Conservation (phyloP, 2,113 vertebrate species). For the Mormoops blainvillei region DNA sequence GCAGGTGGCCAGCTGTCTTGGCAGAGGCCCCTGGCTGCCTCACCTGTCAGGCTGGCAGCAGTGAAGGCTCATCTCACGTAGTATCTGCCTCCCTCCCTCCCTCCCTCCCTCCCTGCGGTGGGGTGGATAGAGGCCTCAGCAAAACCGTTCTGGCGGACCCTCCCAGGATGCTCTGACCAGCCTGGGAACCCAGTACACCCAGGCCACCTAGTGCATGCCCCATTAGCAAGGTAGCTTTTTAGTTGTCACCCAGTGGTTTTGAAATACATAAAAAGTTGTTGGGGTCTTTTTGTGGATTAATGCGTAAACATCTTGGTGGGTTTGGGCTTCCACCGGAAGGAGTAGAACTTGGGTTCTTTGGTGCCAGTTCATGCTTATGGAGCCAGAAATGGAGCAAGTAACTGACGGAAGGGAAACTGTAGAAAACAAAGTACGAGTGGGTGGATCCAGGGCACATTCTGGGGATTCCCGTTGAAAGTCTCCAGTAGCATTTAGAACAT, state of each 20-base stretch:
- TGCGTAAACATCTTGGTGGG: background rate
- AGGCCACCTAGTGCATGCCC: background rate
- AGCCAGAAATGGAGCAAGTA: background rate
- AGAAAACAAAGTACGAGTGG: background rate
- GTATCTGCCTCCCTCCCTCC: background rate
- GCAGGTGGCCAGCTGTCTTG: background rate
- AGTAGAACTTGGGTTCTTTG: background rate
- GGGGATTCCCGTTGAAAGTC: background rate
- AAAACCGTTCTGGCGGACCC: background rate
- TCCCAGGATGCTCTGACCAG: background rate
- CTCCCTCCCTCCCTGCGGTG: background rate
- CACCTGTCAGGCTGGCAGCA: background rate
- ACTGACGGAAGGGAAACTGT: background rate
- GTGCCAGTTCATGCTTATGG: background rate
- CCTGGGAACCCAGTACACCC: background rate
- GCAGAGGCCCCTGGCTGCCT: background rate
- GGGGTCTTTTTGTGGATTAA: background rate
- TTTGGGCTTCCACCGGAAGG: background rate
- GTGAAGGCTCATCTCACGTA: background rate
- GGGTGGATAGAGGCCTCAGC: background rate
- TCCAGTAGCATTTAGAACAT: background rate
- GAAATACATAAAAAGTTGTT: background rate
- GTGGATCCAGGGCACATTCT: background rate
- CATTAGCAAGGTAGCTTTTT: background rate
- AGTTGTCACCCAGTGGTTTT: background rate